Conservation (phyloP, 2,888 invertebrate species). For the Eurois occulta region DNA sequence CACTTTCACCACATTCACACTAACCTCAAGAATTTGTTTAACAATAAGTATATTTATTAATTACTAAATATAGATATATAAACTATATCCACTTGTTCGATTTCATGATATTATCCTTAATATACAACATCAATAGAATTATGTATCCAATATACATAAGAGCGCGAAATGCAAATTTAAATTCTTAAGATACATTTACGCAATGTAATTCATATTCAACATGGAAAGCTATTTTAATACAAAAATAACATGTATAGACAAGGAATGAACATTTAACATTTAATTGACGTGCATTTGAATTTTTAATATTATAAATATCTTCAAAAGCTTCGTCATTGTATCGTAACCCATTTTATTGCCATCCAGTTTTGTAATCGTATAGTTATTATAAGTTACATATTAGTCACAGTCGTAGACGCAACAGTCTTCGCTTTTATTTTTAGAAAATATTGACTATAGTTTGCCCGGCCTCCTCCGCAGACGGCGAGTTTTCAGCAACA, state of each 20-base stretch:
- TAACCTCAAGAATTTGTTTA: slow-evolving; percentile 68
- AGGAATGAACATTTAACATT: slow-evolving; percentile 71
- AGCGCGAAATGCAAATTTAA: slow-evolving; percentile 81
- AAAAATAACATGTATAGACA: slow-evolving; percentile 66
- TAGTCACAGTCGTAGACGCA: slow-evolving; percentile 42
- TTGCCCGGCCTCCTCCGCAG: neutral
- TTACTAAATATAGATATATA: slow-evolving; percentile 73
- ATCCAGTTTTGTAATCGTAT: slow-evolving; percentile 36
- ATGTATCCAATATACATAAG: slow-evolving; percentile 76
- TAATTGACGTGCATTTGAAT: slow-evolving; percentile 64
- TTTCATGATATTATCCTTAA: slow-evolving; percentile 84
- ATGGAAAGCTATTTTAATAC: slow-evolving; percentile 69
- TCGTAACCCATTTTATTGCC: slow-evolving; percentile 49
- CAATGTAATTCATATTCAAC: slow-evolving; percentile 73
- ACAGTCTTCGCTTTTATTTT: slow-evolving; percentile 16
- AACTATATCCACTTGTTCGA: slow-evolving; percentile 85
- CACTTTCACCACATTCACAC: slow-evolving; percentile 63
- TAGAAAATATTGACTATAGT: slow-evolving; percentile 33
- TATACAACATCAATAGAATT: slow-evolving; percentile 80
- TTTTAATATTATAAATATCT: slow-evolving; percentile 41
- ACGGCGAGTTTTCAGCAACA: slow-evolving; percentile 4
- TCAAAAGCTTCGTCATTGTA: slow-evolving; percentile 59
- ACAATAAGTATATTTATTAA: slow-evolving; percentile 69
- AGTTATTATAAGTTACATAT: slow-evolving; percentile 37
- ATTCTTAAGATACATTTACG: slow-evolving; percentile 72